Evolutionary conservation across 1,140 invertebrate species (phyloP), one percentile per base, ranked within the genome.

Genomic region (Steinernema khuongi): DNA sequence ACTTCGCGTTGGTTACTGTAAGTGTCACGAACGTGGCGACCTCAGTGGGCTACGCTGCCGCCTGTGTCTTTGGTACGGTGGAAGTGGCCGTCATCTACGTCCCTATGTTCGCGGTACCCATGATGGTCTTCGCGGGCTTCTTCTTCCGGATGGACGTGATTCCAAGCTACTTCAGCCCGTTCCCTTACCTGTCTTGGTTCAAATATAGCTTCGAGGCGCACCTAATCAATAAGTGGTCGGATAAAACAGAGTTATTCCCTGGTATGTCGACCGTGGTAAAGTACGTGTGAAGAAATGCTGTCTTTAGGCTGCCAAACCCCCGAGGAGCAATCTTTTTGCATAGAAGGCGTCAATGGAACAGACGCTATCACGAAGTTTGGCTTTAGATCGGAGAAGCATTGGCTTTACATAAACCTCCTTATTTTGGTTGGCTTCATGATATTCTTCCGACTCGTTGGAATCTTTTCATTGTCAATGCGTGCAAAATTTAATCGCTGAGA

Each of bases 161-260:
- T 32, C 94, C 94, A 0, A 85, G 88, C 0, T 96, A 94, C 81
- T 91, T 96, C 67, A 88, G 90, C 70, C 96, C 94, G 94, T 87
- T 96, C 71, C 92, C 93, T n/a, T 93, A 94, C 86, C 85, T 96
- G n/a, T 96, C 94, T 0, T 97, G 94, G 94, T 96, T 96, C 87
- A 90, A 91, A 68, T 96, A 94, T 85, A 92, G 91, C 50, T 94
- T 94, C 86, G 94, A 96, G 87, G 92, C 93, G 0, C 87, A 96
- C 0, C 87, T 92, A 22, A 91, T 96, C 67, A 96, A 95, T 87
- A 93, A 96, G 83, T 96, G 93, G 94, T 84, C 72, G 18, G 30
- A 71, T 19, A 68, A 71, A 43, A n/a, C 60, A n/a, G 2, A 29
- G 19, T 31, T 7, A 30, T 71, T 28, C 33, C 1, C 14, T 1